Evolutionary conservation across 2,113 vertebrate genomes (phyloP).

Genomic region (Grammomys dolichurus): DNA sequence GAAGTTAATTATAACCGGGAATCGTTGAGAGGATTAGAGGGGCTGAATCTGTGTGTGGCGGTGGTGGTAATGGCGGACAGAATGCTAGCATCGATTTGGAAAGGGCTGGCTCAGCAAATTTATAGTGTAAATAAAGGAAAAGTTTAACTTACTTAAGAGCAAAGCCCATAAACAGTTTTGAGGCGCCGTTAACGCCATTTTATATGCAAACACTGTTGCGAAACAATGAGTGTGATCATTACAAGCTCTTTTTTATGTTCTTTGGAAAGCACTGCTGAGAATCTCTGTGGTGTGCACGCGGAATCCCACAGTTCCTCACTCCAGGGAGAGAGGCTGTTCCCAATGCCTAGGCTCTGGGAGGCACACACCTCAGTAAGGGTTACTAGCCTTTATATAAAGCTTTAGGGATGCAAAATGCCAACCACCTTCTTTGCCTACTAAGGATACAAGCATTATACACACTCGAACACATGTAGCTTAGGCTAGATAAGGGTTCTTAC

Average conservation of each 20-base stretch:
- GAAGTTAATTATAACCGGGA: slow-evolving; percentile 57
- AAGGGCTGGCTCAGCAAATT: slow-evolving; percentile 59
- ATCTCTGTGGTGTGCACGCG: background rate
- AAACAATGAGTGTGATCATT: slow-evolving; percentile 61
- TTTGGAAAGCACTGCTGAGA: slow-evolving; percentile 31
- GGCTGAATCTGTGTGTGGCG: background rate
- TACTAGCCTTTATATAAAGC: background rate
- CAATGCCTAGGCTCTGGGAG: background rate
- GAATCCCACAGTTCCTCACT: background rate
- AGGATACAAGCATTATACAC: background rate
- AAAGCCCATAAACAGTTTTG: slow-evolving; percentile 67
- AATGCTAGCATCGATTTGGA: slow-evolving; percentile 11
- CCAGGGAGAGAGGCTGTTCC: background rate
- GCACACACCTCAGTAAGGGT: background rate
- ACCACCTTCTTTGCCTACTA: background rate
- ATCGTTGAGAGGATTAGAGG: background rate
- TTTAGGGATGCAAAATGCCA: too few relatives aligned
- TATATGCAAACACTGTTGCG: slow-evolving; percentile 67
- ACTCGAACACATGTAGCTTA: background rate
- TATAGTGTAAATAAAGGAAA: slow-evolving; percentile 65
- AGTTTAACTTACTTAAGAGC: slow-evolving; percentile 69
- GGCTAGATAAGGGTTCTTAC: background rate
- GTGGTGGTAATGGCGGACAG: background rate
- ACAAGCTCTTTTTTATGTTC: background rate
- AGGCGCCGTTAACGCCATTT: slow-evolving; percentile 66